Percentiles rank a stretch among this genome's conserved stretches.
Evolutionary conservation across 2,797 vertebrate species (phyloP).

Genomic region (Chloroceryle inda): DNA sequence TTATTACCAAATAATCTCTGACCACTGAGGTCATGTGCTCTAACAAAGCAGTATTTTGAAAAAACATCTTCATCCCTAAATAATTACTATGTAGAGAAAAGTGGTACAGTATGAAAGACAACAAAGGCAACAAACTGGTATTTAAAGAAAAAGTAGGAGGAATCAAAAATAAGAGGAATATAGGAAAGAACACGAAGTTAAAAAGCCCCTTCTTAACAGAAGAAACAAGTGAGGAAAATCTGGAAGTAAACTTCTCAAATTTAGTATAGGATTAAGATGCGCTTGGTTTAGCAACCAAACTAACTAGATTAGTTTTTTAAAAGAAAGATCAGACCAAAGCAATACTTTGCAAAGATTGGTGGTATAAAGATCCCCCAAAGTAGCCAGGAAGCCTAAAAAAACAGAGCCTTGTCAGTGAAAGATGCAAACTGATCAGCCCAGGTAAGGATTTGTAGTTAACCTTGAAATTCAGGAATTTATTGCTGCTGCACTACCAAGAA

Average conservation of each 20-base stretch:
- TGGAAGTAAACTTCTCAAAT: not conserved
- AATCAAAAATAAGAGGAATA: not conserved
- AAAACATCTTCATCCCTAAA: not conserved
- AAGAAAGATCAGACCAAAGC: not conserved
- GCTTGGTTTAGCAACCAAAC: not conserved
- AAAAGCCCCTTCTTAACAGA: not conserved
- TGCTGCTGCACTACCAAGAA: not conserved
- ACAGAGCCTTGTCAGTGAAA: not conserved
- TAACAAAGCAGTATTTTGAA: not conserved
- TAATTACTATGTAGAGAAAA: conserved; percentile 1
- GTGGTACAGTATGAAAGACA: not conserved
- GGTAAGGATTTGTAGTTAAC: not conserved
- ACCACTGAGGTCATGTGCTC: not conserved
- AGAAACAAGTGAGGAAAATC: not conserved
- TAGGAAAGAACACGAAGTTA: not conserved
- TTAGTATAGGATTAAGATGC: not conserved
- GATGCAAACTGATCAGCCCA: not conserved
- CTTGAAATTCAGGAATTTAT: not conserved
- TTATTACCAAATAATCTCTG: not conserved
- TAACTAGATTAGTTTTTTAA: not conserved
- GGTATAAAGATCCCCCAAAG: not conserved
- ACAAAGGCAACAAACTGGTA: not conserved
- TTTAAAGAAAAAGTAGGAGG: not conserved
- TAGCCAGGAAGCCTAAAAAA: not conserved
- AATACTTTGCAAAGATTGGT: not conserved